Evolutionary conservation across 2,888 invertebrate species (phyloP), one percentile per base, ranked within the genome.

Genomic region (Chymomyza fuscimana): DNA sequence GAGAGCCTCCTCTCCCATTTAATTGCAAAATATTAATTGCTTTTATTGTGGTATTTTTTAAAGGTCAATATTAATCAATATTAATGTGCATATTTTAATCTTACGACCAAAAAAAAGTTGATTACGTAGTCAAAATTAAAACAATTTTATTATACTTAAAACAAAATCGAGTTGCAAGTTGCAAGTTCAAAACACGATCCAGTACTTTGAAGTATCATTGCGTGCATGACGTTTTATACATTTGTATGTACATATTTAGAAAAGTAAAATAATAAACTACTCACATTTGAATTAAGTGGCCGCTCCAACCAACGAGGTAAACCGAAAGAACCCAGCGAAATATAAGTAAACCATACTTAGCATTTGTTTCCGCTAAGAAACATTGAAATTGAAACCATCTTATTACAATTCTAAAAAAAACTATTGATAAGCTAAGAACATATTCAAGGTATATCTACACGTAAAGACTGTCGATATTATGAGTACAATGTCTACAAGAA

Each of bases 221-320:
- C 32, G 51, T n/a, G 51, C 51, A 19, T 56, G 9, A 1, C 15
- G 51, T 9, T 51, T 51, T 15, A 51, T 51, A 15, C 51, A 32
- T 32, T 32, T 54, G 54, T 10, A 10, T 16, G 19, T 19, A 16
- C 5, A 54, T 10, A 54, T 19, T 54, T n/a, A 54, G 6, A 5
- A 9, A 54, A n/a, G 19, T 19, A n/a, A 5, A 69, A 69, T 65
- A 59, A 52, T n/a, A 29, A 16, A 22, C 61, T 72, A 74, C 72
- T 74, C 67, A 71, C 64, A 71, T 71, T 68, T 66, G 61, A 54
- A 52, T 56, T 60, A 32, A 71, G 65, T 67, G 74, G 70, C 77
- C 71, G 77, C 63, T 69, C 71, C 77, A 77, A 74, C 71, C 77
- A 70, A 77, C 77, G 74, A 77, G 77, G 77, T 77, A 71, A 77